Conservation (phyloP, 1,140 invertebrate genomes). For the Brachionus rubens region DNA sequence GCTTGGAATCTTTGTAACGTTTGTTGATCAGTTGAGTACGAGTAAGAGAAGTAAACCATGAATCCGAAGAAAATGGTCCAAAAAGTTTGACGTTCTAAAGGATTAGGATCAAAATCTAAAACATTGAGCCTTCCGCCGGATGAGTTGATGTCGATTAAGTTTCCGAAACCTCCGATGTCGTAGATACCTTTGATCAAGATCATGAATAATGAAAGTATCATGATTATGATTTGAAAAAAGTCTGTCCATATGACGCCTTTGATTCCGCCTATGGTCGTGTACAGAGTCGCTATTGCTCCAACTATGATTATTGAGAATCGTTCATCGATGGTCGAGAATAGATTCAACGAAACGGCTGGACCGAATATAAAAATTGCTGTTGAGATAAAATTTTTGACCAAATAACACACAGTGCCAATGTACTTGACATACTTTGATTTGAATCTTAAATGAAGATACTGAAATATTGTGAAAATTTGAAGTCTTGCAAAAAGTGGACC, state of each 20-base stretch:
- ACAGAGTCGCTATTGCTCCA: constrained; percentile 49
- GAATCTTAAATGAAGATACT: constrained; percentile 1
- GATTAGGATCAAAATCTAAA: constrained; percentile 48
- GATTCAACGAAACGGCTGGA: background rate
- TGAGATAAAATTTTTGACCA: background rate
- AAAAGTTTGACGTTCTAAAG: constrained; percentile 45
- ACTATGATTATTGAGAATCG: background rate
- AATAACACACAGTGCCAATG: background rate
- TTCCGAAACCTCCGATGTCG: constrained; percentile 47
- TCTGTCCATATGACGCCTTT: constrained; percentile 87
- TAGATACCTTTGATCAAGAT: constrained; percentile 47
- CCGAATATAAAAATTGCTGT: background rate
- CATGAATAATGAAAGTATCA: constrained; percentile 46
- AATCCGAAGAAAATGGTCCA: constrained; percentile 48
- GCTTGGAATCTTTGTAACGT: constrained; percentile 48
- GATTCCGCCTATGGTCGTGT: constrained; percentile 67
- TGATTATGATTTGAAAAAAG: constrained; percentile 48
- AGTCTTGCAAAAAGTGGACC: background rate
- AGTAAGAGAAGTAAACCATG: constrained; percentile 28
- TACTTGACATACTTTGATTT: constrained; percentile 9
- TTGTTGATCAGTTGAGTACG: constrained; percentile 47
- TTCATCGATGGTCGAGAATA: background rate
- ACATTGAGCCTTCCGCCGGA: constrained; percentile 46
- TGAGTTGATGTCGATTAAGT: constrained; percentile 45
- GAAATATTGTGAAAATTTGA: background rate